A percentile compares a stretch with the other conserved stretches of the same genome.
These are phyloP conservation scores for Catharus ustulatus DNA, from an alignment of 2,797 vertebrate genomes.

Conservation along the genomic window DNA sequence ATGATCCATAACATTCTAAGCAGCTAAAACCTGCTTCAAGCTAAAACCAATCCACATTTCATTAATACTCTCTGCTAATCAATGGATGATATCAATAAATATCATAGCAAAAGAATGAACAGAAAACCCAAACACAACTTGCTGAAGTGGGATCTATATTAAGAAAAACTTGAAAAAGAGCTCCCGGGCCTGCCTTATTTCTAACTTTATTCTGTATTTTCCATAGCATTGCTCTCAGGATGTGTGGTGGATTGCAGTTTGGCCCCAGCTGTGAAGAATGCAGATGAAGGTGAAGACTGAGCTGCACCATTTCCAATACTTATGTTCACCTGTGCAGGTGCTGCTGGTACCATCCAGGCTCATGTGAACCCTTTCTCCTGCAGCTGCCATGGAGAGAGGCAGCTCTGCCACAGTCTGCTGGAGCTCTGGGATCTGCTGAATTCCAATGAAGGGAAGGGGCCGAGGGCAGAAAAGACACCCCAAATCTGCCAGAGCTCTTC, in stretches of 20 bases:
- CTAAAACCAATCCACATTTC: background rate
- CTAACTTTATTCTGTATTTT: background rate
- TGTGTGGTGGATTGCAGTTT: background rate
- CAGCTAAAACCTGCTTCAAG: background rate
- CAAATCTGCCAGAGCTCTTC: rapidly evolving
- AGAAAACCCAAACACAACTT: background rate
- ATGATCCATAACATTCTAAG: background rate
- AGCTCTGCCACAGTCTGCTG: rapidly evolving
- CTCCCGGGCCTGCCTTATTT: background rate
- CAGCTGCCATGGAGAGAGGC: rapidly evolving
- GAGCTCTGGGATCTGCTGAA: background rate
- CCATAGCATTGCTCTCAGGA: background rate
- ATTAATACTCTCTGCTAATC: background rate
- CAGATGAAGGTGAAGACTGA: background rate
- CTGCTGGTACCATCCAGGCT: rapidly evolving
- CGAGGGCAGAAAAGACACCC: rapidly evolving
- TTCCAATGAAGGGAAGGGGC: rapidly evolving
- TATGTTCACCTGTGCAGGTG: background rate
- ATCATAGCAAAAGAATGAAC: background rate
- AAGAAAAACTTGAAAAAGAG: background rate
- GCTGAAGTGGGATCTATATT: background rate
- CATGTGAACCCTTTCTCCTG: rapidly evolving
- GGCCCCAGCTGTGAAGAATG: background rate
- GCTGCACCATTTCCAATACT: background rate
- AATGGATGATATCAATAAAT: background rate